Evolutionary conservation across 1,140 invertebrate species (phyloP).

Genomic region (Scaptomyza hsui): DNA sequence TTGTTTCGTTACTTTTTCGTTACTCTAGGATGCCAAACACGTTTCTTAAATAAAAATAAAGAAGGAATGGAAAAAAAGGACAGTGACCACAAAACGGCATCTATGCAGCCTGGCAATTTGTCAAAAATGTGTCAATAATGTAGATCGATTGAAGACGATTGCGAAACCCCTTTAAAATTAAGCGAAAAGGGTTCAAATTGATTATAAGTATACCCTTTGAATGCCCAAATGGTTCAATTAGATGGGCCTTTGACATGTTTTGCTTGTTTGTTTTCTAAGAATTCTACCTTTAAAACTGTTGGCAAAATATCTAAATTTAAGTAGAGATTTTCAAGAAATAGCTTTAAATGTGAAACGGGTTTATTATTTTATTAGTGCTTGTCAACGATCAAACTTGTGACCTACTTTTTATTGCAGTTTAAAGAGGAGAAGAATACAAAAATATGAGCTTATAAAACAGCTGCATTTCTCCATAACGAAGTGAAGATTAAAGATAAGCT

Average conservation of each 20-base stretch:
- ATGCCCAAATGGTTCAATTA: slow-evolving; percentile 23
- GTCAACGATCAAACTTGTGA: not conserved
- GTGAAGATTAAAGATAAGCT: not conserved
- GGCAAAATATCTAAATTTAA: slow-evolving; percentile 2
- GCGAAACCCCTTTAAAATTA: slow-evolving; percentile 51
- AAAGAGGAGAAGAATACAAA: not conserved
- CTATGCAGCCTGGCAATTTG: slow-evolving; percentile 67
- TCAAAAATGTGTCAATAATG: slow-evolving; percentile 82
- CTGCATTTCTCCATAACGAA: not conserved
- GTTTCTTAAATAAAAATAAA: slow-evolving; percentile 54
- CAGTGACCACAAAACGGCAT: slow-evolving; percentile 34
- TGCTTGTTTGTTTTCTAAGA: slow-evolving; percentile 1
- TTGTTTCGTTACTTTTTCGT: slow-evolving; percentile 8
- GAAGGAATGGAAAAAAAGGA: slow-evolving; percentile 42
- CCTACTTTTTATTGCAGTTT: not conserved
- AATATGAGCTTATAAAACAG: not conserved
- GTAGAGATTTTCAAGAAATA: not conserved
- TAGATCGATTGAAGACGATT: slow-evolving; percentile 66
- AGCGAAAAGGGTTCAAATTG: slow-evolving; percentile 60
- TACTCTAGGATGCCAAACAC: slow-evolving; percentile 62
- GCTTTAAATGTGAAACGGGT: not conserved
- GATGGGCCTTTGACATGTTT: not conserved
- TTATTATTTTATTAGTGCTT: not conserved
- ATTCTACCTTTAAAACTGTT: not conserved
- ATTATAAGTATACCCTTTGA: slow-evolving; percentile 28